Conservation (phyloP, 92 coral and sea anemone genomes). For the Paragorgia papillata region DNA sequence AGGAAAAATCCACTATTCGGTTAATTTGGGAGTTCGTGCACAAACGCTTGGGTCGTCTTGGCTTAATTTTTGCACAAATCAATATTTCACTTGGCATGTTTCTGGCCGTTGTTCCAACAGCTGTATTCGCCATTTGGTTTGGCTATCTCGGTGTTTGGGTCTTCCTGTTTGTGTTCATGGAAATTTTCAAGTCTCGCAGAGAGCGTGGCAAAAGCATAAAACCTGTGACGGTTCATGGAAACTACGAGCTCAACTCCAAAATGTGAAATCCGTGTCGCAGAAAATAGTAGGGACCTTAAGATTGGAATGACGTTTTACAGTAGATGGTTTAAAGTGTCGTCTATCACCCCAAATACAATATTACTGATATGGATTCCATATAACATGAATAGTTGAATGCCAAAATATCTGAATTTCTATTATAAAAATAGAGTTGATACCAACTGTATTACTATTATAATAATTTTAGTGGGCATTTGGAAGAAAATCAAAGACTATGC, state of each 20-base stretch:
- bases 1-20: conserved; percentile 67
- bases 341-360: no score
- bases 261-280: no score
- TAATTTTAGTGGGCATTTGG: no score
- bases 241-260: conserved; percentile 11
- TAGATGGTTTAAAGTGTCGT: no score
- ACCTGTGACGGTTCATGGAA: conserved; percentile 12
- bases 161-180: conserved; percentile 69
- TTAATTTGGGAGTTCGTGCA: conserved; percentile 86
- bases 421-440: no score
- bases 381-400: no score
- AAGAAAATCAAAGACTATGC: no score
- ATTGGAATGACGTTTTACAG: no score
- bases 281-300: no score
- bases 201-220: conserved; percentile 48
- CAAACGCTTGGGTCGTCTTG: conserved; percentile 78
- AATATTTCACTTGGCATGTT: conserved; percentile 86
- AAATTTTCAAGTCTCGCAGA: conserved; percentile 50
- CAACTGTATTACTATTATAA: no score
- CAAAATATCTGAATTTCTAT: no score
- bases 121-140: conserved; percentile 88
- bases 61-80: conserved; percentile 85
- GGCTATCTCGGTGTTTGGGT: conserved; percentile 66
- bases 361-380: no score
- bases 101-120: conserved; percentile 86